A percentile compares a stretch with the other conserved stretches of the same genome.
Evolutionary conservation across 2,888 invertebrate species (phyloP).

Genomic region (Drosophila atripex): DNA sequence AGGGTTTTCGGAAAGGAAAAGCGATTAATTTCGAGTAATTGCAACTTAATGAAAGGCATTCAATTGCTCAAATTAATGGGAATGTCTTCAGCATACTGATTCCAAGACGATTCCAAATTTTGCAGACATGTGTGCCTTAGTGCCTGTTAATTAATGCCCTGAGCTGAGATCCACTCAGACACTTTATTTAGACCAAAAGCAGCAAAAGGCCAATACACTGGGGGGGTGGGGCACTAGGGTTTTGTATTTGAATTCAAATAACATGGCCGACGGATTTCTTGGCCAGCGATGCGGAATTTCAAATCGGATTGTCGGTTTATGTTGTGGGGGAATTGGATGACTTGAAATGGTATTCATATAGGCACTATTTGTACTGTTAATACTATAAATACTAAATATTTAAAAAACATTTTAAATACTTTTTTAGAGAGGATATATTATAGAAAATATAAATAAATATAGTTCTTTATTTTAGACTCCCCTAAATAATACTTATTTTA

Average conservation of each 20-base stretch:
- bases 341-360: too few relatives aligned
- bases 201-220: conserved; percentile 11
- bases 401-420: too few relatives aligned
- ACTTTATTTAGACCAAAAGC: conserved; percentile 6
- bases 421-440: too few relatives aligned
- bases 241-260: conserved; percentile 3
- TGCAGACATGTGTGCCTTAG: conserved; percentile 24
- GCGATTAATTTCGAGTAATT: conserved; percentile 71
- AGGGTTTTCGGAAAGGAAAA: conserved; percentile 3
- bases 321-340: not conserved
- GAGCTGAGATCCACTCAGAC: conserved; percentile 31
- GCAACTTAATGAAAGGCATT: conserved; percentile 73
- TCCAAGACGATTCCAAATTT: not conserved
- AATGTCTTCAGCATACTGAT: conserved; percentile 56
- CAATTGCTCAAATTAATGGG: conserved; percentile 73
- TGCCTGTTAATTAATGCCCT: conserved; percentile 45
- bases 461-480: too few relatives aligned
- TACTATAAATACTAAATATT: not conserved
- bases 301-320: conserved; percentile 23
- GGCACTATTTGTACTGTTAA: too few relatives aligned
- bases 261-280: conserved; percentile 3
- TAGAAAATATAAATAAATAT: too few relatives aligned
- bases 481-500: too few relatives aligned
- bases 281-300: conserved; percentile 25
- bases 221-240: not conserved